These are phyloP conservation scores for Smutsia gigantea DNA, from an alignment of 2,797 vertebrate species.

Conservation along the genomic window DNA sequence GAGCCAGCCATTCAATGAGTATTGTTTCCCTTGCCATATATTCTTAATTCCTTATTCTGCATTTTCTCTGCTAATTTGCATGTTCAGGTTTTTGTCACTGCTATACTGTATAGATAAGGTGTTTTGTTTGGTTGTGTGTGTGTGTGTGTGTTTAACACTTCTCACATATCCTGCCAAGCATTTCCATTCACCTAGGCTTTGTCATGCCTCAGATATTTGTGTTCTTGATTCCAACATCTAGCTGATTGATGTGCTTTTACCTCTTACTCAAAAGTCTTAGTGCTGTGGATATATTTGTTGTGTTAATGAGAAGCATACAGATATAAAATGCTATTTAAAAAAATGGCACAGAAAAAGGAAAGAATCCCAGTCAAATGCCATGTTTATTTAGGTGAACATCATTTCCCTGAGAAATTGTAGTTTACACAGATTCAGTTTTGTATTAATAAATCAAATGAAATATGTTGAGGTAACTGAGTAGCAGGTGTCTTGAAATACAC, in stretches of 20 bases:
- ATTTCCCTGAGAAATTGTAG: constrained; percentile 72
- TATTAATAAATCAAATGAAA: constrained; percentile 77
- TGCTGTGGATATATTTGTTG: not conserved
- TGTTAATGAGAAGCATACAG: constrained; percentile 1
- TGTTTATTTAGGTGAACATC: constrained; percentile 74
- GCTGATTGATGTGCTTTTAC: not conserved
- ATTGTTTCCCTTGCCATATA: not conserved
- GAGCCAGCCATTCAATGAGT: not conserved
- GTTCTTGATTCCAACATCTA: not conserved
- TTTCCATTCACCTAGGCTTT: not conserved
- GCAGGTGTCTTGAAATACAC: constrained; percentile 57
- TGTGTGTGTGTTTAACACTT: not conserved
- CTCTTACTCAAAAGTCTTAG: not conserved
- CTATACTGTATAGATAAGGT: not conserved
- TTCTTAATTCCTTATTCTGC: not conserved
- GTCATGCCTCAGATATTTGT: not conserved
- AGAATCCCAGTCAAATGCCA: constrained; percentile 47
- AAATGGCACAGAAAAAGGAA: constrained; percentile 6
- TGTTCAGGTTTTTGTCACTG: not conserved
- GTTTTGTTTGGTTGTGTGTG: not conserved
- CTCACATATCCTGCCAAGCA: not conserved
- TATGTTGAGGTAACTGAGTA: constrained; percentile 52
- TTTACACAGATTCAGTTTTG: constrained; percentile 73
- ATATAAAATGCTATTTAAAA: constrained; percentile 11
- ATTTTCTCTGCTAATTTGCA: not conserved